phyloP scores from a whole-genome alignment of 1,140 invertebrate species.

The Harpegnathos saltator region DNA sequence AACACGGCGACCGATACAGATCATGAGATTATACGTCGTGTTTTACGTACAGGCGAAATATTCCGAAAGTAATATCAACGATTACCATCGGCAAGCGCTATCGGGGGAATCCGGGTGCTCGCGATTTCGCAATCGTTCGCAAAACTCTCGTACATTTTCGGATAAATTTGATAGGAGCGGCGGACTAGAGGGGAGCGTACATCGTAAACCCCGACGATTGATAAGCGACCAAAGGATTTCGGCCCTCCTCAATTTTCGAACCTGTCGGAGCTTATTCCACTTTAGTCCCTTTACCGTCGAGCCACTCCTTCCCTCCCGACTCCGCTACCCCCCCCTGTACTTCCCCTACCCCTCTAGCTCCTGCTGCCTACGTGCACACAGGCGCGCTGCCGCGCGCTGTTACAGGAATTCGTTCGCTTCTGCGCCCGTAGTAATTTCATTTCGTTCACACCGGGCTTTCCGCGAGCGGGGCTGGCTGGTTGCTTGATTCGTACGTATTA shows the following conservation, averaged over 20 bases:
- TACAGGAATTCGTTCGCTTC: conserved; percentile 72
- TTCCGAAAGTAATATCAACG: conserved; percentile 56
- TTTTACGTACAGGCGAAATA: conserved; percentile 49
- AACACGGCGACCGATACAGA: conserved; percentile 17
- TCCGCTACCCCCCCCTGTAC: too few relatives aligned
- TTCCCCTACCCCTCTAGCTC: too few relatives aligned
- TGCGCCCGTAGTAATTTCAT: conserved; percentile 75
- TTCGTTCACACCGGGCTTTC: conserved; percentile 73
- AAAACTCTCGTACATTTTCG: conserved; percentile 52
- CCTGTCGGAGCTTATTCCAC: conserved; percentile 55
- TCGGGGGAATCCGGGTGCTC: conserved; percentile 24
- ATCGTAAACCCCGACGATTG: conserved; percentile 54
- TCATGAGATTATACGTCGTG: conserved; percentile 37
- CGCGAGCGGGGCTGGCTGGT: conserved; percentile 58
- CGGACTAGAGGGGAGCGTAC: conserved; percentile 5
- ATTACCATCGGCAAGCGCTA: conserved; percentile 43
- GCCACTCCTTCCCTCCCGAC: neutral
- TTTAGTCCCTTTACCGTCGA: conserved; percentile 38
- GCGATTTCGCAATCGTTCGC: conserved; percentile 44
- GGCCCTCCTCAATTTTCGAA: conserved; percentile 68
- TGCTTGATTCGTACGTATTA: conserved; percentile 77
- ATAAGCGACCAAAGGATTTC: conserved; percentile 61
- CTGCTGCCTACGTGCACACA: neutral
- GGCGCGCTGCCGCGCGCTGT: conserved; percentile 19
- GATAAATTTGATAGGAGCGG: conserved; percentile 54